phyloP scores from a whole-genome alignment of 2,113 vertebrate species.

The Gavialis gangeticus region DNA sequence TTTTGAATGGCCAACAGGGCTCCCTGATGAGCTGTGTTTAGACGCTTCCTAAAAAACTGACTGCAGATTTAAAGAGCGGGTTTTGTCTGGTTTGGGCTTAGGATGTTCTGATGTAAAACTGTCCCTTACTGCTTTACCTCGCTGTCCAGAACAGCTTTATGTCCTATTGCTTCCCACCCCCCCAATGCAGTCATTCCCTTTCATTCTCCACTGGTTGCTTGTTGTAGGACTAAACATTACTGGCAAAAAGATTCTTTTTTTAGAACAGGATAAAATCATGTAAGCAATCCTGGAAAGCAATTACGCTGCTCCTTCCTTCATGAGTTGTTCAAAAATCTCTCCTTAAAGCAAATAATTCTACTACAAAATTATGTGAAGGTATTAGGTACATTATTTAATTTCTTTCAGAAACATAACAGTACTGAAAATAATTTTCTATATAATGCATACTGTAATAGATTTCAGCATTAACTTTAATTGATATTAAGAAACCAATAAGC shows the following conservation, averaged over 20 bases:
- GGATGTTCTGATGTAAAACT: neutral
- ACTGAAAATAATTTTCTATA: neutral
- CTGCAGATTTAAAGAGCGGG: neutral
- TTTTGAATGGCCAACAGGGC: neutral
- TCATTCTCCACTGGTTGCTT: neutral
- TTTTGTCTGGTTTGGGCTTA: neutral
- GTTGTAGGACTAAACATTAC: neutral
- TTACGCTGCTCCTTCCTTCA: neutral
- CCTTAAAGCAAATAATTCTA: neutral
- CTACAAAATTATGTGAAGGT: neutral
- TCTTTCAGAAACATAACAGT: neutral
- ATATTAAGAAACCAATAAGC: neutral
- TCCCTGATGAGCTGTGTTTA: neutral
- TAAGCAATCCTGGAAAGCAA: neutral
- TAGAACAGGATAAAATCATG: neutral
- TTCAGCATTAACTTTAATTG: neutral
- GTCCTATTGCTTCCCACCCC: neutral
- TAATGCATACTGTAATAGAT: neutral
- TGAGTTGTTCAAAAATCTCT: slow-evolving; percentile 17
- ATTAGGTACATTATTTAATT: slow-evolving; percentile 1
- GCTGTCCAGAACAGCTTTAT: neutral
- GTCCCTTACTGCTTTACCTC: neutral
- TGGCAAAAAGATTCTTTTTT: neutral
- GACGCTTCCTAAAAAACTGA: neutral
- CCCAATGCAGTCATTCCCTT: neutral